Base-by-base conservation (phyloP, 2,113 vertebrate species). In the Poeciliopsis prolifica region DNA sequence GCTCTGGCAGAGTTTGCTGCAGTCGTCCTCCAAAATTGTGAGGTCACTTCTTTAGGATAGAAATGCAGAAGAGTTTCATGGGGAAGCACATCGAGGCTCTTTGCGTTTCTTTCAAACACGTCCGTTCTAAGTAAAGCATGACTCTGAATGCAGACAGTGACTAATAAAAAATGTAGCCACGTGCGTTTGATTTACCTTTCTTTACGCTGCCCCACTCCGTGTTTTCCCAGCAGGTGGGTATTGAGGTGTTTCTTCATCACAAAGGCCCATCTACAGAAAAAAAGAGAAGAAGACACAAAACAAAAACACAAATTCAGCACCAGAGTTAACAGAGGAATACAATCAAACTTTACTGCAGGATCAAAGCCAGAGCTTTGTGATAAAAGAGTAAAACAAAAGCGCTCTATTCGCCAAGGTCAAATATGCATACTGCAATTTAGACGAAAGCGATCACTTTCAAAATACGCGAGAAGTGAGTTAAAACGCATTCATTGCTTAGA, bases 181-280 rank as follows among this genome's bases (percentile, higher is more conserved):
- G 54, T 37, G 71, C 37, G 70, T 64, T 78, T 33, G 13, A 28
- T 75, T 94, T 96, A 99, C 98, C 97, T 97, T 92, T 99, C 98
- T 93, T 99, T 99, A 9, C 96, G 97, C 70, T 97, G 98, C 44
- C 98, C 98, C 69, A 99, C 95, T 89, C 98, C 97, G 2, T 99
- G 98, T 86, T 99, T 99, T 68, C 97, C 97, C 80, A 98, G 92
- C 75, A 99, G 93, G 85, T 99, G 98, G 61, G 97, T 99, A 88
- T 97, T 99, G 84, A 99, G 92, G 92, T 99, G 97, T 63, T 99
- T 99, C 95, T 99, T 99, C 98, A 99, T 99, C 82, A 99, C 97
- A 94, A 99, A 99, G 2, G 97, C 97, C 94, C 98, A 97, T 84
- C 98, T 99, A 82, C 28, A 87, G 92, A 89, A 40, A 40, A 42